A percentile compares a stretch with the other conserved stretches of the same genome.
Evolutionary conservation across 2,797 vertebrate species (phyloP).

Genomic region (Carduelis carduelis): DNA sequence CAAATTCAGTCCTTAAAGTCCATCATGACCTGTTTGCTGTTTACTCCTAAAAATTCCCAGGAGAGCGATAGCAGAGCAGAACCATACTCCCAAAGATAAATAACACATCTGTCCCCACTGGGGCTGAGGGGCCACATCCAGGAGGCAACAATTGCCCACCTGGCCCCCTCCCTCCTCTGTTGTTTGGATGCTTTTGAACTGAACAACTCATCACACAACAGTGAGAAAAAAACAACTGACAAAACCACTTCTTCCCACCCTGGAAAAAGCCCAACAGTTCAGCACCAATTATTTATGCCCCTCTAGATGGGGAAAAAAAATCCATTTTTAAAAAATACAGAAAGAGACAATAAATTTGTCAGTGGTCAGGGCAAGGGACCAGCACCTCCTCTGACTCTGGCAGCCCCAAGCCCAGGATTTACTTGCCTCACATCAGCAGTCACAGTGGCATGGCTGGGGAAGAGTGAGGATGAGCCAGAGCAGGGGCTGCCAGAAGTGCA

Average conservation of each 20-base stretch:
- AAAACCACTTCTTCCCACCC: not conserved
- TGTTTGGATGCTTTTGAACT: not conserved
- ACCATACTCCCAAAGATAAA: not conserved
- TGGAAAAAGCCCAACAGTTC: not conserved
- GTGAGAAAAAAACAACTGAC: not conserved
- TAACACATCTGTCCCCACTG: not conserved
- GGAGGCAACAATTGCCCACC: not conserved
- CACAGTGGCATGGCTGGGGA: rapidly evolving
- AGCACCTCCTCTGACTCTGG: not conserved
- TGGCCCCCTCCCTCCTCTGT: rapidly evolving
- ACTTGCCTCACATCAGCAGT: not conserved
- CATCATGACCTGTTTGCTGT: not conserved
- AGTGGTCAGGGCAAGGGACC: not conserved
- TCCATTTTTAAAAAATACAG: not conserved
- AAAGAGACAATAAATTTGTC: not conserved
- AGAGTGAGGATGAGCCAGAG: not conserved
- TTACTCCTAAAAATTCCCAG: not conserved
- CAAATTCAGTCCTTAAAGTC: not conserved
- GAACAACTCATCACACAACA: not conserved
- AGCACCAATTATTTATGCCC: not conserved
- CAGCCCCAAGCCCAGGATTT: not conserved
- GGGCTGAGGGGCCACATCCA: not conserved
- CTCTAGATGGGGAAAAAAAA: not conserved
- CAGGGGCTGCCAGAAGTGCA: not conserved
- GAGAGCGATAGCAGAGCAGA: not conserved